Conservation (phyloP, 2,797 vertebrate genomes). For the Pipistrellus pipistrellus region DNA sequence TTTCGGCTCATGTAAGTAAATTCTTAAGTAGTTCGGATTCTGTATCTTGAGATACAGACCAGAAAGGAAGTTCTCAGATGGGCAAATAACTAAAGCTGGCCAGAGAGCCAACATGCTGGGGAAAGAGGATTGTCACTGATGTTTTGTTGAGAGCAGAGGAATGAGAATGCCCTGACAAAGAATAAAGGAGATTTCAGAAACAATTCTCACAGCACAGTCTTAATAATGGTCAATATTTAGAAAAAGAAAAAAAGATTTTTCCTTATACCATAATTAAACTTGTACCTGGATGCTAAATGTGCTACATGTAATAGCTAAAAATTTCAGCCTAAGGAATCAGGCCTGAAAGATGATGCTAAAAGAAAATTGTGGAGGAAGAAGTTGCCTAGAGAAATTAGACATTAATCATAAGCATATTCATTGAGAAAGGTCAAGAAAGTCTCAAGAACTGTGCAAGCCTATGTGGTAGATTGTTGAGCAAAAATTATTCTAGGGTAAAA, state of each 20-base stretch:
- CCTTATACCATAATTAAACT: background rate
- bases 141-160: background rate
- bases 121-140: background rate
- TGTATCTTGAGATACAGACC: background rate
- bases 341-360: background rate
- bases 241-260: background rate
- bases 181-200: background rate
- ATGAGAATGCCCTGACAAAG: background rate
- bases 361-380: background rate
- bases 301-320: background rate
- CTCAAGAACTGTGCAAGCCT: slow-evolving; percentile 5
- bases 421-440: background rate
- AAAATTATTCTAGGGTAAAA: background rate
- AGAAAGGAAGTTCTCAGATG: background rate
- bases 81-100: background rate
- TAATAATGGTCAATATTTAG: background rate
- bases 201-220: background rate
- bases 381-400: background rate
- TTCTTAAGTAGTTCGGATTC: background rate
- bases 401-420: background rate
- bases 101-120: background rate
- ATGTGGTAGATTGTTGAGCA: background rate
- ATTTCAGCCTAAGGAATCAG: background rate
- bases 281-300: background rate
- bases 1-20: background rate